Conservation (phyloP, 2,797 vertebrate species). For the Cossypha niveicapilla region DNA sequence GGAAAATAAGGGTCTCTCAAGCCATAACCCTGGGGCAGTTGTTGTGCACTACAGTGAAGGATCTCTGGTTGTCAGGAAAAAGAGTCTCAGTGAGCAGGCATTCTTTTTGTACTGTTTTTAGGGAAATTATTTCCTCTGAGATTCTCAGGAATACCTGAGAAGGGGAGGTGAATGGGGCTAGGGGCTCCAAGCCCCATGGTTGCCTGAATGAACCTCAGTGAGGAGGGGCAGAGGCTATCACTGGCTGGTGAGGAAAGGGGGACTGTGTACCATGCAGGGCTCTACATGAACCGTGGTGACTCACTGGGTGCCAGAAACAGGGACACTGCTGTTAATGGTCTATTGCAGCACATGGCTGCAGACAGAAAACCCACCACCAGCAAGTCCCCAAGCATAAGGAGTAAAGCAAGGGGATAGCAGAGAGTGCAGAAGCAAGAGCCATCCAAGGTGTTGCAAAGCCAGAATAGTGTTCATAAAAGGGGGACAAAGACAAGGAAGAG, state of each 20-base stretch:
- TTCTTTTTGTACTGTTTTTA: background rate
- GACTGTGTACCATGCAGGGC: rapidly evolving
- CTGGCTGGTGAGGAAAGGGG: background rate
- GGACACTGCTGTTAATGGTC: background rate
- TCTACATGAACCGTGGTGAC: background rate
- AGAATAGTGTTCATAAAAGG: background rate
- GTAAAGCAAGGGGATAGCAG: background rate
- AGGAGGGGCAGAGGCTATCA: background rate
- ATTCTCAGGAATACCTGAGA: background rate
- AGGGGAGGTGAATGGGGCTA: background rate
- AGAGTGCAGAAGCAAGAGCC: background rate
- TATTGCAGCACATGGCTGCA: background rate
- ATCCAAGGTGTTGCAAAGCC: background rate
- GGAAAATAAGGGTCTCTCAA: slow-evolving; percentile 27
- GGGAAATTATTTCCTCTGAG: background rate
- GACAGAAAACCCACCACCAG: background rate
- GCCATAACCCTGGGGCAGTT: background rate
- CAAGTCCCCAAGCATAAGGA: background rate
- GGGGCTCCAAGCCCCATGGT: background rate
- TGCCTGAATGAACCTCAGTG: background rate
- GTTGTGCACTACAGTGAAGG: background rate
- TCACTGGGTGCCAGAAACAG: background rate
- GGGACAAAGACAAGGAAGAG: background rate
- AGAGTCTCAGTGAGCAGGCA: background rate
- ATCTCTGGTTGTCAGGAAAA: background rate